These are phyloP conservation scores for Bradysia coprophila DNA, from an alignment of 1,140 invertebrate genomes.

Conservation along the genomic window DNA sequence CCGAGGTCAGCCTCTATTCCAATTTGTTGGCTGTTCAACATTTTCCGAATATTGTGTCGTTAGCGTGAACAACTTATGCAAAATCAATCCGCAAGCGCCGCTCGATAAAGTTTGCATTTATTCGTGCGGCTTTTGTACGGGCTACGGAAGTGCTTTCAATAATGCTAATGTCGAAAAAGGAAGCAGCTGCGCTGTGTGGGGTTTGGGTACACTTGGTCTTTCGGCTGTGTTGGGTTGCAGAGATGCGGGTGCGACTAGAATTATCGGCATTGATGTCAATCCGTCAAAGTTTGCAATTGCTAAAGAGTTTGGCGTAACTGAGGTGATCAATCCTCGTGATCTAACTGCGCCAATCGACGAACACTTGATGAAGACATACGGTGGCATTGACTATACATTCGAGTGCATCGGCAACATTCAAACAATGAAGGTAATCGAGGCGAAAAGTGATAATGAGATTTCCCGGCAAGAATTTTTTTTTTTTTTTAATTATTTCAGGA, in stretches of 20 bases:
- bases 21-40: slow-evolving; percentile 98
- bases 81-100: slow-evolving; percentile 58
- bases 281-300: slow-evolving; percentile 71
- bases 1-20: slow-evolving; percentile 54
- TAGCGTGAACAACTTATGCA: slow-evolving; percentile 80
- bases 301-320: slow-evolving; percentile 76
- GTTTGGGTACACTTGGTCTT: slow-evolving; percentile 90
- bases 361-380: slow-evolving; percentile 80
- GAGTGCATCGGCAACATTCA: slow-evolving; percentile 96
- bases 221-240: slow-evolving; percentile 91
- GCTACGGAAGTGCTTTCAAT: slow-evolving; percentile 85
- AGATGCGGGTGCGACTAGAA: slow-evolving; percentile 66
- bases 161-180: slow-evolving; percentile 77
- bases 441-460: too few relatives aligned
- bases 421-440: slow-evolving; percentile 84
- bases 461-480: not conserved
- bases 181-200: slow-evolving; percentile 82
- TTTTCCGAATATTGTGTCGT: slow-evolving; percentile 98
- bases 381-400: slow-evolving; percentile 95
- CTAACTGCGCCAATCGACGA: slow-evolving; percentile 66
- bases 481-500: not conserved
- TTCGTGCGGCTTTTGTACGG: slow-evolving; percentile 90
- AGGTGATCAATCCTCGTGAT: slow-evolving; percentile 83
- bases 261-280: slow-evolving; percentile 93
- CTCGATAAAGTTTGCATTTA: slow-evolving; percentile 85